Base-by-base conservation (phyloP, 35 echinoderm and acorn worm genomes). In the Eucidaris tribuloides region DNA sequence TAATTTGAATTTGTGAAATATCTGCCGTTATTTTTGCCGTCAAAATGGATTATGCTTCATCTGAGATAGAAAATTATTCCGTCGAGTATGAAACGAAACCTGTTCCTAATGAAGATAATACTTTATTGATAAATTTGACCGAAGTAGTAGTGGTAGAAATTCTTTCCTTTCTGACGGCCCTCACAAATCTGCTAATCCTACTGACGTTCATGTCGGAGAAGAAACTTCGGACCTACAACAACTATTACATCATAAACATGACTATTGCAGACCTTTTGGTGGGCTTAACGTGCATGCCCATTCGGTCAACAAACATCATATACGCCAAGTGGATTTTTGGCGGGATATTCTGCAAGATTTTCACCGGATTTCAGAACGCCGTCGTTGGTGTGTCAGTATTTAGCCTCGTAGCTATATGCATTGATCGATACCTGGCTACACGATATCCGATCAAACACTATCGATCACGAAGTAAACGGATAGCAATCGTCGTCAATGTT, bases 361-460 rank as follows among this genome's bases (percentile, higher is more conserved):
- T 74, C 44, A 44, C 44, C 30, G 68, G 43, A n/a, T 29, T 60
- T 7, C 40, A 86, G 36, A 55, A 86, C 48, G 31, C 27, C 5
- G 46, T 79, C 23, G 36, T 61, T 32, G 28, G 65, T 4, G 68
- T 66, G 11, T 86, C 84, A 13, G 66, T 86, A 29, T 17, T 77
- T 23, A 62, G 49, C 27, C 14, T 86, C 3, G 24, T 78, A 7
- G 70, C 55, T 20, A 86, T 86, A 40, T 86, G 84, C 31, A 58
- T 77, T 28, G 84, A 86, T 39, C 84, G 84, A 40, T 86, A 86
- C 39, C 38, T 77, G 54, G 84, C 84, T 7, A 86, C 66, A n/a
- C 14, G 34, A 24, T 23, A 86, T 39, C 84, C 84, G 11, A 29
- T 86, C 17, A 25, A 17, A 28, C 84, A 86, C 29, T 66, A 29